Conservation (phyloP, 2,797 vertebrate genomes). For the Helostoma temminkii region DNA sequence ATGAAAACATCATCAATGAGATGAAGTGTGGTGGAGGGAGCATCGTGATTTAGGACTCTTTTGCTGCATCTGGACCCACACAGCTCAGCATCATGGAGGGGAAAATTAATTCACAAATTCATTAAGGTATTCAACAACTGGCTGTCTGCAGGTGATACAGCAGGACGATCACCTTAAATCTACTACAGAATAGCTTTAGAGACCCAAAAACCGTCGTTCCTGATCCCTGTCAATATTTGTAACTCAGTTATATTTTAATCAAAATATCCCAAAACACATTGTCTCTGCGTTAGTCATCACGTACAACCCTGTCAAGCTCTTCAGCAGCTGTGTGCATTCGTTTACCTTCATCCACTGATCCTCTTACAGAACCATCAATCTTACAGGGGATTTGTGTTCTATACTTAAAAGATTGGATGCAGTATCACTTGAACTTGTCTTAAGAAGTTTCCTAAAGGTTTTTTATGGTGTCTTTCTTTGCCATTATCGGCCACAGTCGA, state of each 20-base stretch:
- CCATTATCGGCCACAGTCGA: background rate
- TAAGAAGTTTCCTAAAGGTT: background rate
- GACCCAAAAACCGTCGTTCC: too few species aligned
- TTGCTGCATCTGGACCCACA: too few species aligned
- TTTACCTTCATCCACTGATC: background rate
- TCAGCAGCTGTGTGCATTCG: background rate
- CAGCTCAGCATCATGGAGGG: too few species aligned
- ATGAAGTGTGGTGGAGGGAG: too few species aligned
- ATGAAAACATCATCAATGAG: too few species aligned
- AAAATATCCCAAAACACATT: background rate
- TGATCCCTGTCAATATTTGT: too few species aligned
- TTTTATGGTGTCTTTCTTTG: background rate
- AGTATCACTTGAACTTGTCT: slow-evolving; percentile 1
- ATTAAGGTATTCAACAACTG: too few species aligned
- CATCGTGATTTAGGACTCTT: too few species aligned
- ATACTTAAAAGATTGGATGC: background rate
- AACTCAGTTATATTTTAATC: background rate
- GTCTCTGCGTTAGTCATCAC: slow-evolving; percentile 2
- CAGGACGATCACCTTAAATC: too few species aligned
- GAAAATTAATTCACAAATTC: too few species aligned
- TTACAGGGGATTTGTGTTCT: background rate
- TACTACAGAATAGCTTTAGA: too few species aligned
- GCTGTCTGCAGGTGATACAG: too few species aligned
- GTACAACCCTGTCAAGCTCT: background rate
- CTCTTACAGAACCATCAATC: background rate